A percentile compares a stretch with the other conserved stretches of the same genome.
phyloP scores from a whole-genome alignment of 30 jellyfish, hydroid and myxozoan species.

The Mastigias papua region DNA sequence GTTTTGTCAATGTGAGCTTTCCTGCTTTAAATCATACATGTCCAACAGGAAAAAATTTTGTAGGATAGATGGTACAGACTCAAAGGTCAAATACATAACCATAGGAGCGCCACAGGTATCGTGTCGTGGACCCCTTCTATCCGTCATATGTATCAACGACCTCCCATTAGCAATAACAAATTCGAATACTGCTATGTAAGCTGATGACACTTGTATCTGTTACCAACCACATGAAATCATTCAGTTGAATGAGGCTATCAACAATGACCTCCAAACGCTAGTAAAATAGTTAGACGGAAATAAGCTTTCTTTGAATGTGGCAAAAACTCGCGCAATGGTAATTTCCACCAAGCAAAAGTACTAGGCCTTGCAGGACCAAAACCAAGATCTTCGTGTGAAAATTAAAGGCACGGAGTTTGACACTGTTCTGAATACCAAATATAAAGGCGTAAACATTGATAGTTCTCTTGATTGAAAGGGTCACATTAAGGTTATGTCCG shows the following conservation, averaged over 20 bases:
- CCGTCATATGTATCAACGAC: neutral
- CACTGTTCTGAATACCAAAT: constrained; percentile 7
- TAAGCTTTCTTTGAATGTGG: constrained; percentile 27
- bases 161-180: neutral
- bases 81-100: neutral
- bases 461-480: constrained; percentile 40
- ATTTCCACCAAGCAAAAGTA: constrained; percentile 28
- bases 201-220: constrained; percentile 37
- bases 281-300: constrained; percentile 30
- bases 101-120: constrained; percentile 6
- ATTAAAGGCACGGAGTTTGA: constrained; percentile 8
- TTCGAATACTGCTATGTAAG: neutral
- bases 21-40: neutral
- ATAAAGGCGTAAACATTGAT: constrained; percentile 2
- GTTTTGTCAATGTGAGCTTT: neutral
- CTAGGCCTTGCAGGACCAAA: neutral
- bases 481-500: constrained; percentile 42
- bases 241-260: constrained; percentile 27
- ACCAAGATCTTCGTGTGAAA: neutral
- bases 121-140: neutral
- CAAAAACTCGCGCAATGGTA: constrained; percentile 35
- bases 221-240: neutral
- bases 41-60: neutral
- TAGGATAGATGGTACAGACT: neutral
- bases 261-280: constrained; percentile 2